Conservation (phyloP, 2,888 invertebrate genomes). For the Atethmia centrago region DNA sequence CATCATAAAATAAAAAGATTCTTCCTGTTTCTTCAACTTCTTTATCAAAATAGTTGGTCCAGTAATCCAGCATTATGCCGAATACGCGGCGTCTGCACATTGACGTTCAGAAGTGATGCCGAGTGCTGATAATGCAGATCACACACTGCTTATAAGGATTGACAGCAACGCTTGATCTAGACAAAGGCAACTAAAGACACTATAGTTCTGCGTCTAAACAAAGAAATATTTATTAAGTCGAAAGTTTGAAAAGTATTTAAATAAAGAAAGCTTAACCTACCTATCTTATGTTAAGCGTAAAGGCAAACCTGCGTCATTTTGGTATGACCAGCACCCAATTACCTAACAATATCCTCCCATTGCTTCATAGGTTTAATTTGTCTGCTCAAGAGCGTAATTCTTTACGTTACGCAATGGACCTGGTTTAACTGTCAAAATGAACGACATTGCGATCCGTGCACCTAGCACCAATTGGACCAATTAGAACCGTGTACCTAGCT, state of each 20-base stretch:
- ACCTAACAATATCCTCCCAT: too few relatives aligned
- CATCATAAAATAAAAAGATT: neutral
- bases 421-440: too few relatives aligned
- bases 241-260: neutral
- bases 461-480: too few relatives aligned
- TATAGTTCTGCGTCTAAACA: neutral
- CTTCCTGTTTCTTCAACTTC: neutral
- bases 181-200: neutral
- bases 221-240: neutral
- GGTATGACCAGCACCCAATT: neutral
- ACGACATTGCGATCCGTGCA: too few relatives aligned
- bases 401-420: too few relatives aligned
- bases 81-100: slow-evolving; percentile 75
- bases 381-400: too few relatives aligned
- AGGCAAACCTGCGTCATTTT: neutral
- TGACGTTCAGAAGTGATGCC: slow-evolving; percentile 88
- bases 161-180: neutral
- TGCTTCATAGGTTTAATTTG: too few relatives aligned
- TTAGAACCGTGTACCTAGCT: too few relatives aligned
- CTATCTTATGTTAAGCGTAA: neutral
- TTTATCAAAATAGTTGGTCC: slow-evolving; percentile 21
- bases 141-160: slow-evolving; percentile 67
- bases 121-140: slow-evolving; percentile 76
- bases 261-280: neutral
- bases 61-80: slow-evolving; percentile 23